These are phyloP conservation scores for Corythornis vintsioides DNA, from an alignment of 2,113 vertebrate species.

Conservation along the genomic window DNA sequence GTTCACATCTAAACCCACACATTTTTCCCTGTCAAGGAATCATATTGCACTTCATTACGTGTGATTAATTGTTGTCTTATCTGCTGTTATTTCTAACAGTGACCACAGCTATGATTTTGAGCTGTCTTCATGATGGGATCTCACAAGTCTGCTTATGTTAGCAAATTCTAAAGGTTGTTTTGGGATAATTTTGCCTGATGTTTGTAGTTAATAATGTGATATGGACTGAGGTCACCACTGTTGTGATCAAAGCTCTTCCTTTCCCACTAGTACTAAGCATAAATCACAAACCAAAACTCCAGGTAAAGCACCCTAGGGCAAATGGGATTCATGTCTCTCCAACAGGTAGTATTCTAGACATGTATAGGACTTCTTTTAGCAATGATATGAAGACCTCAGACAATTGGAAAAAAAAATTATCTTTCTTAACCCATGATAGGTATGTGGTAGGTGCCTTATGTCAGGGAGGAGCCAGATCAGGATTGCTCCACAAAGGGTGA, in stretches of 20 bases:
- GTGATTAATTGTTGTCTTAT: background rate
- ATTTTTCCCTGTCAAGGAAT: background rate
- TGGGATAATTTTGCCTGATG: rapidly evolving
- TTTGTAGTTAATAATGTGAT: background rate
- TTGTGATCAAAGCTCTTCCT: background rate
- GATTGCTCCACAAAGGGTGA: background rate
- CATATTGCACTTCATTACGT: background rate
- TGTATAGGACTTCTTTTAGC: background rate
- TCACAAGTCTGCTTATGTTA: background rate
- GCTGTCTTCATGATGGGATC: background rate
- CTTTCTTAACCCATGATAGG: background rate
- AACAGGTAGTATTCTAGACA: background rate
- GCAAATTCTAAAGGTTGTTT: background rate
- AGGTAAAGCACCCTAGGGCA: background rate
- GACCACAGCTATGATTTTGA: background rate
- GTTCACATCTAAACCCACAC: background rate
- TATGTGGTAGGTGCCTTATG: background rate
- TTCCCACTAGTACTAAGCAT: background rate
- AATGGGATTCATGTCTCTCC: background rate
- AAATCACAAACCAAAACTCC: background rate
- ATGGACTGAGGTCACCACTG: background rate
- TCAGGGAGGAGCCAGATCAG: background rate
- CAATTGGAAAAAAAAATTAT: rapidly evolving
- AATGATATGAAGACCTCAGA: rapidly evolving
- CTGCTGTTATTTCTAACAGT: background rate